Percentiles rank a stretch among this genome's conserved stretches.
phyloP scores from a whole-genome alignment of 53 echinoderm and acorn worm species.

The Apostichopus leukothele region DNA sequence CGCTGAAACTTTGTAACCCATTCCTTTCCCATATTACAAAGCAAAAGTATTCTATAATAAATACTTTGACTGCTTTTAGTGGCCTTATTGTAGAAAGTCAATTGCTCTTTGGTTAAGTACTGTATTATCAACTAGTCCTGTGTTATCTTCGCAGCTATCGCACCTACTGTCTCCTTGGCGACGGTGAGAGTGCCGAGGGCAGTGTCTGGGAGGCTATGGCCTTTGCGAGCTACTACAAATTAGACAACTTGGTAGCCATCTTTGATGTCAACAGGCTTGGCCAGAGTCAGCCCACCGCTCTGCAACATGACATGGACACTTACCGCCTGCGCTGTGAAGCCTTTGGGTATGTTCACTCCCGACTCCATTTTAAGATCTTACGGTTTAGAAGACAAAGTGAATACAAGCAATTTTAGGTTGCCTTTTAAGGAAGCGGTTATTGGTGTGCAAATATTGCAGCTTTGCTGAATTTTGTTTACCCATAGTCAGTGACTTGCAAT shows the following conservation, averaged over 20 bases:
- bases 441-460: too few relatives aligned
- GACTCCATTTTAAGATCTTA: neutral
- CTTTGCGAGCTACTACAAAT: conserved; percentile 97
- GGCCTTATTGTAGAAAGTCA: too few relatives aligned
- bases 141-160: conserved; percentile 64
- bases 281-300: conserved; percentile 78
- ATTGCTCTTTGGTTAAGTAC: too few relatives aligned
- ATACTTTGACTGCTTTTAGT: too few relatives aligned
- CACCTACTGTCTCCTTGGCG: conserved; percentile 90
- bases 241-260: conserved; percentile 98
- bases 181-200: conserved; percentile 95
- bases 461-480: too few relatives aligned
- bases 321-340: conserved; percentile 76
- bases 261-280: conserved; percentile 95
- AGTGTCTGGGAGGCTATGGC: conserved; percentile 94
- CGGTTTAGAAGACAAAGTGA: neutral
- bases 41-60: too few relatives aligned
- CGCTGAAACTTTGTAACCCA: too few relatives aligned
- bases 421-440: too few relatives aligned
- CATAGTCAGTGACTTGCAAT: too few relatives aligned
- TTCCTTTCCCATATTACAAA: too few relatives aligned
- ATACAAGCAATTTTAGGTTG: neutral
- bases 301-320: conserved; percentile 76
- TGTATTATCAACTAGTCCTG: neutral
- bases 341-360: conserved; percentile 70